Percentiles rank a stretch among this genome's conserved stretches.
Evolutionary conservation across 2,797 vertebrate genomes (phyloP).

Genomic region (Crocodylus rhombifer): DNA sequence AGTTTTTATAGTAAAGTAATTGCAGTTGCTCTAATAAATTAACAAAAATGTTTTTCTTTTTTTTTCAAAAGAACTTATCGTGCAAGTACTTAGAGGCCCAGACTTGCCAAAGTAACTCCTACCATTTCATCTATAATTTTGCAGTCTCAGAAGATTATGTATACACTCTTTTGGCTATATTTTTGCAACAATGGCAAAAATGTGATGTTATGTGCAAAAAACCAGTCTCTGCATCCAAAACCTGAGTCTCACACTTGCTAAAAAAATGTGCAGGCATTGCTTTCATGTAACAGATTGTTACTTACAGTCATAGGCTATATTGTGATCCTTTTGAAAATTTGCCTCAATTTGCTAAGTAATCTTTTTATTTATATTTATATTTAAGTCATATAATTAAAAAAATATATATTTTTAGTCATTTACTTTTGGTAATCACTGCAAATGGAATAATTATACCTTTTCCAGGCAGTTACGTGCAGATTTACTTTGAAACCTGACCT

Average conservation of each 20-base stretch:
- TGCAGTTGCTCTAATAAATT: not conserved
- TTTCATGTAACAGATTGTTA: fast-evolving
- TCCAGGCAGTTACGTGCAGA: not conserved
- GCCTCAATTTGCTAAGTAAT: not conserved
- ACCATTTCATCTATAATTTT: not conserved
- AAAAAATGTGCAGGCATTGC: not conserved
- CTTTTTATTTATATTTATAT: fast-evolving
- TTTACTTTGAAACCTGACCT: not conserved
- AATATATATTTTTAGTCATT: not conserved
- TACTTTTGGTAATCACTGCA: not conserved
- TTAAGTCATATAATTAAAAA: not conserved
- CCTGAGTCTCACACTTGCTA: not conserved
- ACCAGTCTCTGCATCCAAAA: not conserved
- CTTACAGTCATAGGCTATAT: fast-evolving
- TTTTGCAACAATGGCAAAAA: not conserved
- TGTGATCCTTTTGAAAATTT: constrained; percentile 15
- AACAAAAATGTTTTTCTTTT: not conserved
- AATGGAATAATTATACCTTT: not conserved
- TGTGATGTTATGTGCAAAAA: not conserved
- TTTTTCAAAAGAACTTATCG: not conserved
- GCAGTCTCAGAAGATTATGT: not conserved
- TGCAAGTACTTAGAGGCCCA: not conserved
- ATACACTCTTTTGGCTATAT: not conserved
- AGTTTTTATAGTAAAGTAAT: not conserved
- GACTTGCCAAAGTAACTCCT: not conserved